phyloP scores from a whole-genome alignment of 1,140 invertebrate genomes.

The Dinoponera quadriceps region DNA sequence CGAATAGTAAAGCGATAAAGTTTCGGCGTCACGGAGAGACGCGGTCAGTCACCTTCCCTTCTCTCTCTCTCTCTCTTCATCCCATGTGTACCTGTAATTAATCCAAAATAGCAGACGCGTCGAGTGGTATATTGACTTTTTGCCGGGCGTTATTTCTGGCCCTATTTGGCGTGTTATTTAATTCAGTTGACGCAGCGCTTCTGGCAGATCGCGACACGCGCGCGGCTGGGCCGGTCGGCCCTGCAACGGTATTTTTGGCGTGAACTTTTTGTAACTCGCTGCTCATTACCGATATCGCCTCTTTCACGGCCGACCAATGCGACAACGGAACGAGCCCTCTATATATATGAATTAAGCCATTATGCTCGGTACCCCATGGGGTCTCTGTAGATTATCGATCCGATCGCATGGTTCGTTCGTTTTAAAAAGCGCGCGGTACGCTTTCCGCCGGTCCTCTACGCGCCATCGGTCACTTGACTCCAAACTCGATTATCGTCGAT shows the following conservation, averaged over 20 bases:
- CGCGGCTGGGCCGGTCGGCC: not conserved
- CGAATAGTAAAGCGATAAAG: too few relatives aligned
- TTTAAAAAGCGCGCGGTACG: slow-evolving; percentile 70
- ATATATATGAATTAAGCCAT: slow-evolving; percentile 78
- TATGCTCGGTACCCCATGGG: slow-evolving; percentile 72
- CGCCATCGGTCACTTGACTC: slow-evolving; percentile 28
- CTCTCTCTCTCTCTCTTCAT: too few relatives aligned
- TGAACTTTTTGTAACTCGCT: slow-evolving; percentile 45
- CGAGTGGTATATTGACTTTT: not conserved
- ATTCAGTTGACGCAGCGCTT: not conserved
- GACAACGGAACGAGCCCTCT: not conserved
- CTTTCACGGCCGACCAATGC: not conserved
- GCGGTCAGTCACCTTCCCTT: too few relatives aligned
- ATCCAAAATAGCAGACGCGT: too few relatives aligned
- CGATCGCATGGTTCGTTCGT: slow-evolving; percentile 74
- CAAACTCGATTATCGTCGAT: slow-evolving; percentile 61
- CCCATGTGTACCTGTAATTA: too few relatives aligned
- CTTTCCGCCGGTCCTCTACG: slow-evolving; percentile 56
- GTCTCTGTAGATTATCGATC: slow-evolving; percentile 76
- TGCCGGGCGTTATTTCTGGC: not conserved
- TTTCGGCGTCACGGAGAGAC: too few relatives aligned
- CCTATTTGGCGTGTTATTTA: slow-evolving; percentile 1
- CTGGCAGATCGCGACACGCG: not conserved
- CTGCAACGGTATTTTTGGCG: slow-evolving; percentile 64
- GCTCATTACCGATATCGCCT: slow-evolving; percentile 1